Evolutionary conservation across 2,797 vertebrate genomes (phyloP).

Genomic region (Megaceryle alcyon): DNA sequence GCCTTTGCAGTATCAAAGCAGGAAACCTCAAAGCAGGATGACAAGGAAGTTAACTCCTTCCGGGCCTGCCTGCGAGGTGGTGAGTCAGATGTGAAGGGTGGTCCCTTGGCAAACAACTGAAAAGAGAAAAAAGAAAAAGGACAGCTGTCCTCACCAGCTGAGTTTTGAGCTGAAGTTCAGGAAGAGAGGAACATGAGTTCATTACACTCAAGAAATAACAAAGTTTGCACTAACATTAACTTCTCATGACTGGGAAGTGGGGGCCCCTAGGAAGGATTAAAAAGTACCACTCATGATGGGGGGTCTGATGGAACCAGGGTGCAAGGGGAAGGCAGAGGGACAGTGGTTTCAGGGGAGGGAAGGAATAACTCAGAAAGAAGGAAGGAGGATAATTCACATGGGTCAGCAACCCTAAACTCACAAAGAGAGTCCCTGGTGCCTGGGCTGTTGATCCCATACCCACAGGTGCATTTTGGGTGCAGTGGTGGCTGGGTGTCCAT

Average conservation of each 20-base stretch:
- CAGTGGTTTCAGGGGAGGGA: not conserved
- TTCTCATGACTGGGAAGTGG: not conserved
- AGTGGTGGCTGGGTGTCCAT: rapidly evolving
- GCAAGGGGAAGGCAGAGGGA: not conserved
- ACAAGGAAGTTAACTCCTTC: conserved; percentile 32
- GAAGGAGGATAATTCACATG: not conserved
- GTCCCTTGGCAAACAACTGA: conserved; percentile 29
- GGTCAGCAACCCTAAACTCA: not conserved
- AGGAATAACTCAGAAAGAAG: not conserved
- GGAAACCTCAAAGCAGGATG: conserved; percentile 50
- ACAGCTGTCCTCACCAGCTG: not conserved
- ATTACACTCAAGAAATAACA: not conserved
- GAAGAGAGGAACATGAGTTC: not conserved
- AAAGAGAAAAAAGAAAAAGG: conserved; percentile 5
- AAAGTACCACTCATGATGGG: not conserved
- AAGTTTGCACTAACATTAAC: not conserved
- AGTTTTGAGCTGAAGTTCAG: not conserved
- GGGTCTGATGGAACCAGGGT: not conserved
- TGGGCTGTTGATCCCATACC: not conserved
- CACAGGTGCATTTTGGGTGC: not conserved
- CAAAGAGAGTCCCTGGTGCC: not conserved
- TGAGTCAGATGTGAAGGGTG: conserved; percentile 40
- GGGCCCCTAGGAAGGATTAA: not conserved
- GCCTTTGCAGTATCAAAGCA: conserved; percentile 25
- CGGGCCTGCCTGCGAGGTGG: not conserved